Evolutionary conservation across 2,113 vertebrate genomes (phyloP).

Genomic region (Otolemur garnettii): DNA sequence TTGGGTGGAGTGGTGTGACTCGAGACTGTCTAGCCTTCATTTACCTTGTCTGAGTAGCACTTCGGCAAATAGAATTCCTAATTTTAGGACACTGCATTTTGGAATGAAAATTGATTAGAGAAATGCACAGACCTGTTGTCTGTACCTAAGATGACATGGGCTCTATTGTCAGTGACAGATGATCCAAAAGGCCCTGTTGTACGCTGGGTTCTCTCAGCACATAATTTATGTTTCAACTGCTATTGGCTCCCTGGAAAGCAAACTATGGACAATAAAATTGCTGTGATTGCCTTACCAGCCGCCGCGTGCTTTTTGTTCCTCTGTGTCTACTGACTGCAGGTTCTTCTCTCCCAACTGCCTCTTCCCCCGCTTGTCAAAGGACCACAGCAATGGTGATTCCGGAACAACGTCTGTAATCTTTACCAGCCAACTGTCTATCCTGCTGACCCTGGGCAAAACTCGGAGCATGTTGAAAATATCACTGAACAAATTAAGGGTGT

Average conservation of each 20-base stretch:
- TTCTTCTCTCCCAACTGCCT: slow-evolving; percentile 82
- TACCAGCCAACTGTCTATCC: slow-evolving; percentile 84
- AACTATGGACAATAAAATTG: slow-evolving; percentile 87
- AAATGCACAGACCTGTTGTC: slow-evolving; percentile 55
- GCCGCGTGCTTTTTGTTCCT: slow-evolving; percentile 74
- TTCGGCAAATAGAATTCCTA: background rate
- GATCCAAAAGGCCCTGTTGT: slow-evolving; percentile 72
- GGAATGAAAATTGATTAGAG: slow-evolving; percentile 21
- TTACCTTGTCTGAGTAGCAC: background rate
- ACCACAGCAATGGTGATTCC: slow-evolving; percentile 75
- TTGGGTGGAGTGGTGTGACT: accelerated
- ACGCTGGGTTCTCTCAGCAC: slow-evolving; percentile 68
- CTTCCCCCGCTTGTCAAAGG: slow-evolving; percentile 85
- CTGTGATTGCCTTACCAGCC: slow-evolving; percentile 83
- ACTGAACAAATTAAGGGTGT: slow-evolving; percentile 85
- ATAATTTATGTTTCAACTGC: slow-evolving; percentile 79
- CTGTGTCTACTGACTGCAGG: slow-evolving; percentile 76
- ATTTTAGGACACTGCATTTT: background rate
- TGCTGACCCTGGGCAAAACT: slow-evolving; percentile 84
- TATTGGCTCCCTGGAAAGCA: slow-evolving; percentile 87
- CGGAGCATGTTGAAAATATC: slow-evolving; percentile 84
- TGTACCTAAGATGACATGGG: slow-evolving; percentile 29
- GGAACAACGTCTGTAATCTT: slow-evolving; percentile 87
- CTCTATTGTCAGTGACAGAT: slow-evolving; percentile 53
- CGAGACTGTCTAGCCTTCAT: background rate